Evolutionary conservation across 2,797 vertebrate genomes (phyloP).

Genomic region (Characodon lateralis): DNA sequence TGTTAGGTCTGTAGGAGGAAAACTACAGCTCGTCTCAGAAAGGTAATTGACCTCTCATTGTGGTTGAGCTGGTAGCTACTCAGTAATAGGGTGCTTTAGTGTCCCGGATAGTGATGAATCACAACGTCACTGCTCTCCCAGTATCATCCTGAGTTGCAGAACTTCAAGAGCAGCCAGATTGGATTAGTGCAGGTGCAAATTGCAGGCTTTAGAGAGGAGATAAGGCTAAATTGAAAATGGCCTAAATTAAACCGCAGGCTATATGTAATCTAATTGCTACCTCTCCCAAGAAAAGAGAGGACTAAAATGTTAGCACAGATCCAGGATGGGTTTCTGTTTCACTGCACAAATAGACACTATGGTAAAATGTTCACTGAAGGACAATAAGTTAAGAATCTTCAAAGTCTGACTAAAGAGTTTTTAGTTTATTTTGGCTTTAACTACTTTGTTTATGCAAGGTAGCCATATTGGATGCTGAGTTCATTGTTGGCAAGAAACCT

Average conservation of each 20-base stretch:
- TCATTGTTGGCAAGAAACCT: neutral
- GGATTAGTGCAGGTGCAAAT: constrained; percentile 71
- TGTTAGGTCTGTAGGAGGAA: constrained; percentile 28
- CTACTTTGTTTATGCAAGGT: neutral
- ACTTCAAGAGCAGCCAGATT: constrained; percentile 59
- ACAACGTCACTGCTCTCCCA: constrained; percentile 27
- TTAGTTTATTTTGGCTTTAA: neutral
- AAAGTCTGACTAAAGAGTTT: neutral
- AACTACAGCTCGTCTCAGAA: constrained; percentile 52
- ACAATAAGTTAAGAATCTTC: neutral
- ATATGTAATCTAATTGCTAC: constrained; percentile 37
- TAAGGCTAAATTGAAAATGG: constrained; percentile 64
- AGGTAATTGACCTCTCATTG: constrained; percentile 69
- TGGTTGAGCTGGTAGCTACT: constrained; percentile 43
- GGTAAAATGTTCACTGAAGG: neutral
- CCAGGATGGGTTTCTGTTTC: constrained; percentile 21
- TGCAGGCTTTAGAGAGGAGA: constrained; percentile 44
- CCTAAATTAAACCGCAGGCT: constrained; percentile 58
- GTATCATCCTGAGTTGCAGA: constrained; percentile 44
- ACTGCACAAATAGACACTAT: constrained; percentile 1
- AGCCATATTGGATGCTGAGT: neutral
- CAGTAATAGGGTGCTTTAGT: constrained; percentile 20
- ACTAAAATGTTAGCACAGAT: constrained; percentile 9
- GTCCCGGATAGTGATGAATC: constrained; percentile 47
- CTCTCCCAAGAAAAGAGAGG: constrained; percentile 12